These are phyloP conservation scores for Archivesica marissinica DNA, from an alignment of 1,140 invertebrate genomes.

Conservation along the genomic window DNA sequence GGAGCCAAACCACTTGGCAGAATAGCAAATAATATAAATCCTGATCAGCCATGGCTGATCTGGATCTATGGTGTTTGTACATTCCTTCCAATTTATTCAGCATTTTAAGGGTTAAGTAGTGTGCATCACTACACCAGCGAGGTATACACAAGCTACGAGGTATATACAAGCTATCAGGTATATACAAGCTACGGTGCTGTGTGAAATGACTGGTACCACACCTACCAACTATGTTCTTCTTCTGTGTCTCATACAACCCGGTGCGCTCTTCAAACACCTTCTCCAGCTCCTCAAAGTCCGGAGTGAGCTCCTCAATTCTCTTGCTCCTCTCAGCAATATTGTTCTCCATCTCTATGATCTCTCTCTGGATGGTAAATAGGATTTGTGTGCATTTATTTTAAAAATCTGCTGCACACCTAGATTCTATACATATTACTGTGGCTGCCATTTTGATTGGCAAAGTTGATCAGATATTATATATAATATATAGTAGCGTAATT, in stretches of 20 bases:
- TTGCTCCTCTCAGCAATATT: slow-evolving; percentile 72
- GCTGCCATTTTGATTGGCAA: too few species aligned
- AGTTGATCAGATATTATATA: too few species aligned
- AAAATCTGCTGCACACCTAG: too few species aligned
- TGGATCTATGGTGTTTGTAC: too few species aligned
- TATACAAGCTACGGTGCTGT: slow-evolving; percentile 5
- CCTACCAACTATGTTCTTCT: slow-evolving; percentile 79
- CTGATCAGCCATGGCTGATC: too few species aligned
- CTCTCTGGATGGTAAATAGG: slow-evolving; percentile 62
- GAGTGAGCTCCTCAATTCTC: slow-evolving; percentile 69
- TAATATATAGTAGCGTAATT: too few species aligned
- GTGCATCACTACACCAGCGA: slow-evolving; percentile 37
- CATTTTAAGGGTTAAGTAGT: too few species aligned
- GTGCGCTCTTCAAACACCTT: slow-evolving; percentile 73
- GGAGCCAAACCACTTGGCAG: too few species aligned
- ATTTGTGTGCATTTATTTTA: neutral
- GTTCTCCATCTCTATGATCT: slow-evolving; percentile 72
- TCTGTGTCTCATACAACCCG: slow-evolving; percentile 75
- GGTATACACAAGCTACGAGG: neutral
- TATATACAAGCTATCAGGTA: too few species aligned
- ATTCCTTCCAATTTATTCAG: too few species aligned
- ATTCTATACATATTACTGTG: too few species aligned
- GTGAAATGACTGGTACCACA: slow-evolving; percentile 65
- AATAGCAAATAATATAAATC: too few species aligned
- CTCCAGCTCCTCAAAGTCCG: slow-evolving; percentile 77